Evolutionary conservation across 30 jellyfish, hydroid and myxozoan genomes (phyloP), one percentile per base, ranked within the genome.

Genomic region (Phacellophora camtschatica): DNA sequence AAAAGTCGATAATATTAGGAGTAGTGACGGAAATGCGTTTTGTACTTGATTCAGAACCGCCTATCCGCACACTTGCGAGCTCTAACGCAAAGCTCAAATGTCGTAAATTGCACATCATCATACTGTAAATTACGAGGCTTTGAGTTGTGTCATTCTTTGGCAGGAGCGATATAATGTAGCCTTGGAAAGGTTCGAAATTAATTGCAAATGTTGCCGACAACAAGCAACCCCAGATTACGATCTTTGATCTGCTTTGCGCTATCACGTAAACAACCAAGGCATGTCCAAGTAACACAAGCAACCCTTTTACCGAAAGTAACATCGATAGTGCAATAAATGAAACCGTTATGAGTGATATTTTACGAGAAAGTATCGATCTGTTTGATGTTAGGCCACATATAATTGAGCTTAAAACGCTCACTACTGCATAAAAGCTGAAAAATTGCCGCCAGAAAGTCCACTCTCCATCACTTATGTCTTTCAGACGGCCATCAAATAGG

Each of bases 361-460:
- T 80, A 0, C 91, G 91, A 49, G 84, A 83, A 35, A 80, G 57
- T 28, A 61, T 27, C 48, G 91, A 80, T 9, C 65, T 1, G 18
- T 56, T 13, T 18, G 77, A 19, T 71, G 55, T 66, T 11, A 59
- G 55, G 72, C 53, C 66, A 23, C 57, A 43, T 23, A 80, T 77
- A 5, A 67, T 8, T 32, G 91, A 65, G 53, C 84, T 80, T 10
- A 80, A 31, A 5, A 66, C 56, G 41, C 91, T 64, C n/a, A 71
- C 71, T 2, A 57, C 13, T 2, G 77, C 51, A 28, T 80, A 80
- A 28, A 66, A 65, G 19, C 34, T 1, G 84, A 80, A 80, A 56
- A 80, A 80, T 67, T 69, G 86, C 31, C 94, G 46, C 94, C 94
- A 82, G 29, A 82, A 82, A 19, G 95, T 72, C 95, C 95, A 84